Conservation (phyloP, 2,888 invertebrate species). For the Lasioglossum calceatum region DNA sequence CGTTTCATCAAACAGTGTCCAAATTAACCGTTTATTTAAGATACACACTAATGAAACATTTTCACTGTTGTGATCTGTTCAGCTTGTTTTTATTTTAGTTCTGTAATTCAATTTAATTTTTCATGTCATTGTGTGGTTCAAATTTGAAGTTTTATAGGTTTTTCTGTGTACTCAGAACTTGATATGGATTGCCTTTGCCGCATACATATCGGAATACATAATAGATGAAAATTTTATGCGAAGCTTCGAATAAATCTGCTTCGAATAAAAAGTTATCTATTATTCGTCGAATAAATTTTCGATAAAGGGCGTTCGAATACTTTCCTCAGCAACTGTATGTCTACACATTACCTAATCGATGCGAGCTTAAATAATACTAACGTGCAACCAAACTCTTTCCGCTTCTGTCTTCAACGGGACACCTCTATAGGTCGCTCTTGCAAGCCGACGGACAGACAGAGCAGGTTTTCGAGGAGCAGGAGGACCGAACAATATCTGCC, state of each 20-base stretch:
- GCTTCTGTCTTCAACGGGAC: slow-evolving; percentile 35
- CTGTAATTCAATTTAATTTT: background rate
- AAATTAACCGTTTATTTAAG: background rate
- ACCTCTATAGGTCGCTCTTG: slow-evolving; percentile 42
- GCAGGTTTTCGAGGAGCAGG: slow-evolving; percentile 54
- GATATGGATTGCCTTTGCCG: too few relatives aligned
- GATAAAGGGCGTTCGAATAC: too few relatives aligned
- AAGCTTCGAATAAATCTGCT: too few relatives aligned
- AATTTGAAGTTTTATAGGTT: background rate
- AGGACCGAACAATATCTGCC: slow-evolving; percentile 72
- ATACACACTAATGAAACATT: background rate
- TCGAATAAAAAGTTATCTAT: too few relatives aligned
- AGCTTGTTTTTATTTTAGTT: background rate
- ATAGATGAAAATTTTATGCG: too few relatives aligned
- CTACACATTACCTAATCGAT: too few relatives aligned
- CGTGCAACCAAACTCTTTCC: background rate
- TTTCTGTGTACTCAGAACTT: too few relatives aligned
- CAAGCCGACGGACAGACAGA: slow-evolving; percentile 33
- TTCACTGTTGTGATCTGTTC: background rate
- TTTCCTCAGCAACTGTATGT: too few relatives aligned
- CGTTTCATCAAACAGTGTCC: background rate
- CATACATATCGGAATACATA: too few relatives aligned
- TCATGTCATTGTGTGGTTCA: too few relatives aligned
- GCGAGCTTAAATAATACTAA: background rate
- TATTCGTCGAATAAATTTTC: too few relatives aligned